Evolutionary conservation across 2,797 vertebrate genomes (phyloP), one percentile per base, ranked within the genome.

Genomic region (Galago senegalensis): DNA sequence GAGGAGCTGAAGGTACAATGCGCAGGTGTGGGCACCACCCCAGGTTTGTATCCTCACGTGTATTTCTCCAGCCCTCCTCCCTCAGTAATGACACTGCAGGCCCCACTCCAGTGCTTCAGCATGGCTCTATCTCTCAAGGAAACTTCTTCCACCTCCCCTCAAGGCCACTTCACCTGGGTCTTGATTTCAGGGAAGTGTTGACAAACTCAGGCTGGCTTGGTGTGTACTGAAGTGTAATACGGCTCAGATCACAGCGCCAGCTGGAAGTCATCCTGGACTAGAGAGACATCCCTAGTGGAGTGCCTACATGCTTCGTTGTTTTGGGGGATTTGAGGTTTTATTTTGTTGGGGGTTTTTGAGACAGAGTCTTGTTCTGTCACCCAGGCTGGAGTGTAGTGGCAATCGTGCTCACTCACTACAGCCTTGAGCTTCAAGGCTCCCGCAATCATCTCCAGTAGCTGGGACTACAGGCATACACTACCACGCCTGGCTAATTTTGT

Each of bases 271-370:
- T 13, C 31, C 63, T 40, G 34, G 43, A 37, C 12, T 21, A 7
- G 7, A 77, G 21, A 1, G 7, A 7, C 1, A 29, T 60, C 23
- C 7, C 20, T 1, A 4, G 43, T 2, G 2, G 10, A 12, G 14
- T 12, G 7, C 58, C 70, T 3, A 0, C 2, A 7, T 14, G 13
- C 37, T 31, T 77, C 18, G 6, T 69, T 21, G 16, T 69, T 69
- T 69, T 9, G 49, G 49, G 14, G 14, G 14, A 53, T 53, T 14
- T 53, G 49, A 12, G 49, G 49, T 53, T 49, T 53, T 16, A 14
- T 5, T 49, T 49, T 53, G 49, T 49, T 49, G 46, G 46, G 46
- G 46, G 2, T 20, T 58, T 34, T 34, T 17, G 65, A 34, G 17
- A n/a, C 16, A 34, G 27, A 65, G 31, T 69, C 31, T 34, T 69